phyloP scores from a whole-genome alignment of 2,113 vertebrate genomes.

The Phrynosoma platyrhinos region DNA sequence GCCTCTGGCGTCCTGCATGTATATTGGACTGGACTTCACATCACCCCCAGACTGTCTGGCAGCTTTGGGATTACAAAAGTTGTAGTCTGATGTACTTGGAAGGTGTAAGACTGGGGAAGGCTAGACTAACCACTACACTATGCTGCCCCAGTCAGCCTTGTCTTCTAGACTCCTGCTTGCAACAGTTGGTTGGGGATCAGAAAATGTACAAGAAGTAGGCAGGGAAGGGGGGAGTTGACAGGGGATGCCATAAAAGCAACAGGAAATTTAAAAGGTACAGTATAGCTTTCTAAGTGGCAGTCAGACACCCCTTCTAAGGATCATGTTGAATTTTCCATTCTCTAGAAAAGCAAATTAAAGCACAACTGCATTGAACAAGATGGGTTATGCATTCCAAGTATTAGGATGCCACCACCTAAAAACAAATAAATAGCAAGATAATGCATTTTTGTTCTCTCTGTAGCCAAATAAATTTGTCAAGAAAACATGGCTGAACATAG shows the following conservation, averaged over 20 bases:
- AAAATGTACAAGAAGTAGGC: too few relatives aligned
- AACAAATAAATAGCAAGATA: constrained; percentile 39
- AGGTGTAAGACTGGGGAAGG: too few relatives aligned
- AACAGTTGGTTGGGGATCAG: not conserved
- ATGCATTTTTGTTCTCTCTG: constrained; percentile 21
- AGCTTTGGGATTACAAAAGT: too few relatives aligned
- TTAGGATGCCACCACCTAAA: constrained; percentile 13
- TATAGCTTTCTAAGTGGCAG: not conserved
- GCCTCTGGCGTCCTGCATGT: too few relatives aligned
- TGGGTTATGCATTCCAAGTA: constrained; percentile 45
- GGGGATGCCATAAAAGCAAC: not conserved
- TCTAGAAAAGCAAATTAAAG: not conserved
- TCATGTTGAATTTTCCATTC: constrained; percentile 45
- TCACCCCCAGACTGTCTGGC: too few relatives aligned
- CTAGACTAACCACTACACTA: too few relatives aligned
- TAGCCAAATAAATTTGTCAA: constrained; percentile 51
- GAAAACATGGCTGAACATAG: not conserved
- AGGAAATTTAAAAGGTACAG: not conserved
- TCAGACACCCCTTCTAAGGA: too few relatives aligned
- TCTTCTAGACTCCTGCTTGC: too few relatives aligned
- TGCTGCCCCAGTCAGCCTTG: too few relatives aligned
- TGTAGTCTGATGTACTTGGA: too few relatives aligned
- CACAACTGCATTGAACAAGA: constrained; percentile 43
- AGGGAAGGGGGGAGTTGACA: not conserved
- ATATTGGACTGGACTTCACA: too few relatives aligned